Conservation (phyloP, 2,888 invertebrate genomes). For the Craniophora ligustri region DNA sequence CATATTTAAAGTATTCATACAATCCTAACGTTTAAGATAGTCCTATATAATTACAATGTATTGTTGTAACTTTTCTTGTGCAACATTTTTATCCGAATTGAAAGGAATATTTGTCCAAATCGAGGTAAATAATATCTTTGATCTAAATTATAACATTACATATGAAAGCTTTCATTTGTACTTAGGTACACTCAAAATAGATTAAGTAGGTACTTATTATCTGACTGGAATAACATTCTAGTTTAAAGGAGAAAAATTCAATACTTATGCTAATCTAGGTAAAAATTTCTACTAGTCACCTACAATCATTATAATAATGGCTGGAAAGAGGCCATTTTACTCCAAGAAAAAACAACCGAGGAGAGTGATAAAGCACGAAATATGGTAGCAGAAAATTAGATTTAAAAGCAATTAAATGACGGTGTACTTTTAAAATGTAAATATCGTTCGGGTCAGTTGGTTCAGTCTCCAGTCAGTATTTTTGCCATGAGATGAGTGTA, state of each 20-base stretch:
- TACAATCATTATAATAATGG: constrained; percentile 66
- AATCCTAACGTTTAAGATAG: too few relatives aligned
- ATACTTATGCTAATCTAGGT: constrained; percentile 17
- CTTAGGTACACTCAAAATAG: too few relatives aligned
- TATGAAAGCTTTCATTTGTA: too few relatives aligned
- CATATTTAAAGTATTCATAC: too few relatives aligned
- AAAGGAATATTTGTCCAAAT: too few relatives aligned
- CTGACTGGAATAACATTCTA: too few relatives aligned
- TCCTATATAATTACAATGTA: too few relatives aligned
- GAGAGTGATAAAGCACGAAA: constrained; percentile 74
- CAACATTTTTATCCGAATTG: too few relatives aligned
- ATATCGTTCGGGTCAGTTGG: constrained; percentile 37
- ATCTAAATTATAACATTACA: too few relatives aligned
- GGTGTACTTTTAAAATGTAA: constrained; percentile 56
- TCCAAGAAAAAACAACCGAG: constrained; percentile 69
- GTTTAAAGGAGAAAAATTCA: background rate
- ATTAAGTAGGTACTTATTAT: too few relatives aligned
- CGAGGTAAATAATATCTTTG: too few relatives aligned
- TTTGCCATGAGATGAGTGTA: constrained; percentile 15
- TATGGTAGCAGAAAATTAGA: constrained; percentile 60
- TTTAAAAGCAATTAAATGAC: constrained; percentile 64
- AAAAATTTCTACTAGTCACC: constrained; percentile 67
- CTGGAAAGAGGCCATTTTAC: constrained; percentile 62
- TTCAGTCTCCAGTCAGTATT: constrained; percentile 24
- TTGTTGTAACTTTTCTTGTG: too few relatives aligned